phyloP scores from a whole-genome alignment of 2,888 invertebrate genomes.

The Yponomeuta plumbellus region DNA sequence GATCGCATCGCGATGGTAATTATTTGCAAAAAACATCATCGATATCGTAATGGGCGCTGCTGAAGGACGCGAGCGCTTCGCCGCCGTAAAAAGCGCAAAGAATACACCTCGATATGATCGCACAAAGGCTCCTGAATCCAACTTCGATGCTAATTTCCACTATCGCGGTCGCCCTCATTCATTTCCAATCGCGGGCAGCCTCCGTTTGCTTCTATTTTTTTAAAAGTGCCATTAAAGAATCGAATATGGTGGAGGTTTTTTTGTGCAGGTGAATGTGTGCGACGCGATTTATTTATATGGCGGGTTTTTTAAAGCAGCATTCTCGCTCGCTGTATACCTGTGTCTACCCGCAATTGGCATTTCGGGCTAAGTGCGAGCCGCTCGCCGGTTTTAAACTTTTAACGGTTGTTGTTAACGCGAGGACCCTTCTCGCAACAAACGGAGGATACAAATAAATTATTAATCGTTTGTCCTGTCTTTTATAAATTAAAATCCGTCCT shows the following conservation, averaged over 20 bases:
- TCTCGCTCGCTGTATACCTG: constrained; percentile 74
- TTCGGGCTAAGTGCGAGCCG: constrained; percentile 73
- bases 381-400: constrained; percentile 70
- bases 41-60: constrained; percentile 59
- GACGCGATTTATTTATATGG: constrained; percentile 76
- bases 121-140: constrained; percentile 75
- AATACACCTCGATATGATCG: constrained; percentile 77
- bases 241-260: constrained; percentile 72
- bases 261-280: constrained; percentile 63
- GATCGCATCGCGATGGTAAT: constrained; percentile 56
- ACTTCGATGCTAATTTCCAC: constrained; percentile 77
- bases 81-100: constrained; percentile 74
- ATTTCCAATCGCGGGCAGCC: constrained; percentile 74
- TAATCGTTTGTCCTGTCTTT: constrained; percentile 78
- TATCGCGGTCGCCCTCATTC: constrained; percentile 76
- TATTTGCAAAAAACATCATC: constrained; percentile 68
- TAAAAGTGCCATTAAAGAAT: constrained; percentile 74
- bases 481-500: constrained; percentile 74
- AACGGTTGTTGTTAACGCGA: constrained; percentile 77
- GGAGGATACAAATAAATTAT: constrained; percentile 76
- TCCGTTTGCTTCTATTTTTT: constrained; percentile 72
- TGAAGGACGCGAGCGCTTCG: constrained; percentile 54
- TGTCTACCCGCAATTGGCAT: constrained; percentile 77
- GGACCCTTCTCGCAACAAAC: constrained; percentile 64
- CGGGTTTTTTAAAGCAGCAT: constrained; percentile 74